Evolutionary conservation across 2,888 invertebrate genomes (phyloP).

Genomic region (Calameuta idolon): DNA sequence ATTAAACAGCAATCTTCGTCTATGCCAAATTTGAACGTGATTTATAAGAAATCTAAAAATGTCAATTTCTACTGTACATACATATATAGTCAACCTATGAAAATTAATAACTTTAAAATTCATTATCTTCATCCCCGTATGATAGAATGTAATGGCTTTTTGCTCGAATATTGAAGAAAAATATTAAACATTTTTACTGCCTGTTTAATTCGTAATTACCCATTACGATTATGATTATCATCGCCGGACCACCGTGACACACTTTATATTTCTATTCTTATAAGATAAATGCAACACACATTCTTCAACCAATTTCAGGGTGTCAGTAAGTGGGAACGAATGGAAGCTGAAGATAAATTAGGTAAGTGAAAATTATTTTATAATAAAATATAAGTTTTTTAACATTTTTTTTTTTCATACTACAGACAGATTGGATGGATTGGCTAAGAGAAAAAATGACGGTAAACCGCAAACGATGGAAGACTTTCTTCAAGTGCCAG

Average conservation of each 20-base stretch:
- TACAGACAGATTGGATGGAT: constrained; percentile 93
- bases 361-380: constrained; percentile 41
- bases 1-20: too few relatives aligned
- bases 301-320: constrained; percentile 41
- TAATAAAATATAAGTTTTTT: constrained; percentile 5
- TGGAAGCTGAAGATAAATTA: constrained; percentile 64
- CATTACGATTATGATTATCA: too few relatives aligned
- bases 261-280: neutral
- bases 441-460: constrained; percentile 78
- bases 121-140: too few relatives aligned
- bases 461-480: constrained; percentile 80
- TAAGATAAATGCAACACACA: neutral
- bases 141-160: too few relatives aligned
- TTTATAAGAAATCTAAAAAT: too few relatives aligned
- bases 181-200: too few relatives aligned
- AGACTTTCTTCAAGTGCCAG: constrained; percentile 88
- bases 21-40: too few relatives aligned
- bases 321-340: constrained; percentile 63
- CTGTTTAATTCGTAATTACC: too few relatives aligned
- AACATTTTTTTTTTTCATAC: constrained; percentile 55
- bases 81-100: too few relatives aligned
- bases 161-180: too few relatives aligned
- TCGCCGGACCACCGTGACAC: neutral
- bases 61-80: too few relatives aligned
- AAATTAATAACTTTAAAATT: too few relatives aligned